These are phyloP conservation scores for Drosophila parvula DNA, from an alignment of 1,140 invertebrate species.

Conservation along the genomic window DNA sequence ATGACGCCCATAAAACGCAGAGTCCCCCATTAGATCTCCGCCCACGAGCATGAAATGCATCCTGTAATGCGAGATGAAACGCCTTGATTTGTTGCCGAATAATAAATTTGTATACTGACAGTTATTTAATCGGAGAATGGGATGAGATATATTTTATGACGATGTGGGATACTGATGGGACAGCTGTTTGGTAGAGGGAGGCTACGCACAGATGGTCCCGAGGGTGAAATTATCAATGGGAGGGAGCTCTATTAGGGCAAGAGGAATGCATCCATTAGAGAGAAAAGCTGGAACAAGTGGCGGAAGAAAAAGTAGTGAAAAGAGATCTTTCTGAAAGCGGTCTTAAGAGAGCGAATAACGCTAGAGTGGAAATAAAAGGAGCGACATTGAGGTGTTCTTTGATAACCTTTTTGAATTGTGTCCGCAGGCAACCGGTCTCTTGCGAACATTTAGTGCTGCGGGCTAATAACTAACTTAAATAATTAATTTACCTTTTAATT, in stretches of 20 bases:
- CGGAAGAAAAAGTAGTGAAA: background rate
- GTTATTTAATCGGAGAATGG: slow-evolving; percentile 9
- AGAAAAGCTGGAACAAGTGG: background rate
- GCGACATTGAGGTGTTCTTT: background rate
- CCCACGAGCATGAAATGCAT: slow-evolving; percentile 52
- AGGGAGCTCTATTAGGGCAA: background rate
- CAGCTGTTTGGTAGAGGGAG: slow-evolving; percentile 13
- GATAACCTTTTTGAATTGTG: background rate
- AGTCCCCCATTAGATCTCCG: slow-evolving; percentile 8
- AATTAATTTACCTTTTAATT: background rate
- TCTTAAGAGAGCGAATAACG: too few relatives aligned
- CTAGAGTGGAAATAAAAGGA: too few relatives aligned
- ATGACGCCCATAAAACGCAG: background rate
- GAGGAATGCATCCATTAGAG: background rate
- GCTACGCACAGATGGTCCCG: slow-evolving; percentile 22
- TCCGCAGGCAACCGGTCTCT: too few relatives aligned
- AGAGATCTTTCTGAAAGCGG: background rate
- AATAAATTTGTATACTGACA: slow-evolving; percentile 24
- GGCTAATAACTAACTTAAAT: too few relatives aligned
- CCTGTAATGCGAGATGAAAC: slow-evolving; percentile 27
- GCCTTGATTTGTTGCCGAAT: slow-evolving; percentile 23
- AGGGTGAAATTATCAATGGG: slow-evolving; percentile 13
- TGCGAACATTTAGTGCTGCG: too few relatives aligned
- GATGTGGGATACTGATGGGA: background rate
- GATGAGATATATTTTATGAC: background rate